Evolutionary conservation across 2,797 vertebrate species (phyloP).

Genomic region (Siniperca scherzeri): DNA sequence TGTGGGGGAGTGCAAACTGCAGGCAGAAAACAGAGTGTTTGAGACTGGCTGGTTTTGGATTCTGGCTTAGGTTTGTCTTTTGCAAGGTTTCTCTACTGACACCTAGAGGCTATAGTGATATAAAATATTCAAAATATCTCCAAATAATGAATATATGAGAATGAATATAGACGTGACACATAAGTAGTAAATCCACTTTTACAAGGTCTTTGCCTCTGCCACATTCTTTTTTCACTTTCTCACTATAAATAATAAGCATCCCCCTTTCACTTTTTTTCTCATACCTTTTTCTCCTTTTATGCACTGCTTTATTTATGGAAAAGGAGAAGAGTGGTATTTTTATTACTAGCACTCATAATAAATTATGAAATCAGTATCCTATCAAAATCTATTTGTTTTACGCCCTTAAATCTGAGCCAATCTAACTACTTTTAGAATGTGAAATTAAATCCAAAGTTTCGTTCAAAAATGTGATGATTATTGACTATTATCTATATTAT

Average conservation of each 20-base stretch:
- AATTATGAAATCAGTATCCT: slow-evolving; percentile 3
- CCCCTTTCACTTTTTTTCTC: slow-evolving; percentile 34
- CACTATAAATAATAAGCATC: slow-evolving; percentile 44
- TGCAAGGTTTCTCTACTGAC: slow-evolving; percentile 76
- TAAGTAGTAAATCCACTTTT: slow-evolving; percentile 51
- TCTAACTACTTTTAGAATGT: background rate
- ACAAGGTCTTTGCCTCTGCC: slow-evolving; percentile 1
- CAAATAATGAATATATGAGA: slow-evolving; percentile 43
- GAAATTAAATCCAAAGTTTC: background rate
- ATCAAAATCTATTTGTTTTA: background rate
- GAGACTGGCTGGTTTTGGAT: slow-evolving; percentile 36
- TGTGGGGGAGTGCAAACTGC: slow-evolving; percentile 72
- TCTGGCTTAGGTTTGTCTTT: slow-evolving; percentile 34
- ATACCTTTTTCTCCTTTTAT: slow-evolving; percentile 38
- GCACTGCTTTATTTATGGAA: slow-evolving; percentile 37
- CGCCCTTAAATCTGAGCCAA: background rate
- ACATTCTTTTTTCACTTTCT: slow-evolving; percentile 22
- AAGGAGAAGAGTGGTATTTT: slow-evolving; percentile 5
- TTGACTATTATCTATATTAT: background rate
- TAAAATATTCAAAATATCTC: slow-evolving; percentile 54
- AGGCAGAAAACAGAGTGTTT: slow-evolving; percentile 52
- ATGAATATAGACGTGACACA: slow-evolving; percentile 35
- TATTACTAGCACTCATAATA: background rate
- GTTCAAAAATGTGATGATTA: background rate
- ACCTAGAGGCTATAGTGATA: slow-evolving; percentile 67